phyloP scores from a whole-genome alignment of 2,797 vertebrate genomes.

The Masticophis lateralis region DNA sequence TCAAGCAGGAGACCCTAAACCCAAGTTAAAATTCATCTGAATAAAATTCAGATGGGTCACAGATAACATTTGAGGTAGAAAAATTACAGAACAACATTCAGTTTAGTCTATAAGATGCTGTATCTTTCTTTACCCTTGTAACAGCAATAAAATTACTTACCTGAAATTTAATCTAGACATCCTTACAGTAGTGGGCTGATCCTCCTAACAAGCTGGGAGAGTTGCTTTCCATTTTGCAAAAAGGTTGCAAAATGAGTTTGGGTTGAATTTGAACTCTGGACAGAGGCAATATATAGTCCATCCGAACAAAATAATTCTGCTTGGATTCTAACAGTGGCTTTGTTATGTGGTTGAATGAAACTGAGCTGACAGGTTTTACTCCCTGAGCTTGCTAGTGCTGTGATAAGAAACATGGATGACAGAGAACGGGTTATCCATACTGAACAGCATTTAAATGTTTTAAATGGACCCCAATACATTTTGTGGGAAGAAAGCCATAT shows the following conservation, averaged over 20 bases:
- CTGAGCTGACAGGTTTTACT: not conserved
- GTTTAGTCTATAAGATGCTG: not conserved
- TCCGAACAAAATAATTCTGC: not conserved
- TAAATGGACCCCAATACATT: not conserved
- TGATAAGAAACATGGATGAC: not conserved
- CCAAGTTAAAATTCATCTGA: not conserved
- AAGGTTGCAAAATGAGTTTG: not conserved
- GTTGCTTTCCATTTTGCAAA: not conserved
- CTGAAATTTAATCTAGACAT: not conserved
- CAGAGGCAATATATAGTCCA: not conserved
- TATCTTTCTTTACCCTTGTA: not conserved
- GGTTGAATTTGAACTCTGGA: not conserved
- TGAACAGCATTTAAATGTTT: no score
- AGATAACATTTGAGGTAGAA: not conserved
- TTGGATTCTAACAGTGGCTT: not conserved
- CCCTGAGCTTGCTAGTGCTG: not conserved
- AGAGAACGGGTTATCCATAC: not conserved
- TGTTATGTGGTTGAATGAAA: not conserved
- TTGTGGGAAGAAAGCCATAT: not conserved
- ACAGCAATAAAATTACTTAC: not conserved
- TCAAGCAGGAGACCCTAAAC: not conserved
- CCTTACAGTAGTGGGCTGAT: not conserved
- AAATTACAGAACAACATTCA: not conserved
- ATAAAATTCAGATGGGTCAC: no score
- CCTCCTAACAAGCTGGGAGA: not conserved